Evolutionary conservation across 2,888 invertebrate genomes (phyloP).

Genomic region (Leptogaster cylindrica): DNA sequence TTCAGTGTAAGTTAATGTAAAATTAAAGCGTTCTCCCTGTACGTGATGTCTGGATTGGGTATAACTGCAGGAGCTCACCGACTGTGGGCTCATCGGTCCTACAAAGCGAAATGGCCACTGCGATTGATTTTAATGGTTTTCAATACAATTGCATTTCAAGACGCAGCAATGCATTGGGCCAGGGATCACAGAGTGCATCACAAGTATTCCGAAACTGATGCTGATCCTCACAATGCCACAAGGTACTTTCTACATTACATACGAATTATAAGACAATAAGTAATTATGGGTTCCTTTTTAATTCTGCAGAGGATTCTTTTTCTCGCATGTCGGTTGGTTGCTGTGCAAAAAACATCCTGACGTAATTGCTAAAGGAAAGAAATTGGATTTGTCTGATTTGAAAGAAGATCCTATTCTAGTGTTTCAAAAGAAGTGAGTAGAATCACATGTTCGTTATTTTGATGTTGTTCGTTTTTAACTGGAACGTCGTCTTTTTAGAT

Average conservation of each 20-base stretch:
- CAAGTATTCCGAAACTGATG: constrained; percentile 92
- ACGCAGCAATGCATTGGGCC: constrained; percentile 79
- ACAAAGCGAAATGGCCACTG: constrained; percentile 92
- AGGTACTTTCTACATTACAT: constrained; percentile 48
- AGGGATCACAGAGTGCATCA: constrained; percentile 87
- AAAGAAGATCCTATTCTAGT: constrained; percentile 79
- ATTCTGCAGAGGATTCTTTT: constrained; percentile 87
- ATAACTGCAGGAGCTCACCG: constrained; percentile 97
- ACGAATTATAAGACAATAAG: too few relatives aligned
- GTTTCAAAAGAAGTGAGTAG: constrained; percentile 88
- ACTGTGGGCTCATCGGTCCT: constrained; percentile 94
- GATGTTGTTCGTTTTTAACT: background rate
- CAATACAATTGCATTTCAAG: constrained; percentile 92
- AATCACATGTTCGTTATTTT: background rate
- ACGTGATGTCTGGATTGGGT: constrained; percentile 82
- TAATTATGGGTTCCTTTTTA: too few relatives aligned
- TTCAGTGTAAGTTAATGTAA: constrained; percentile 6
- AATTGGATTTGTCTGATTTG: constrained; percentile 84
- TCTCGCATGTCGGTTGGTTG: constrained; percentile 95
- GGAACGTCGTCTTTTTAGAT: constrained; percentile 61
- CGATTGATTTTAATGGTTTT: constrained; percentile 78
- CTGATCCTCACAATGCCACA: constrained; percentile 91
- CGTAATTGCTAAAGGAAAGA: constrained; percentile 83
- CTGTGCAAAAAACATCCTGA: constrained; percentile 89
- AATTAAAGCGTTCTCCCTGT: constrained; percentile 73